A percentile compares a stretch with the other conserved stretches of the same genome.
phyloP scores from a whole-genome alignment of 2,888 invertebrate genomes.

The Drosophila emarginata region DNA sequence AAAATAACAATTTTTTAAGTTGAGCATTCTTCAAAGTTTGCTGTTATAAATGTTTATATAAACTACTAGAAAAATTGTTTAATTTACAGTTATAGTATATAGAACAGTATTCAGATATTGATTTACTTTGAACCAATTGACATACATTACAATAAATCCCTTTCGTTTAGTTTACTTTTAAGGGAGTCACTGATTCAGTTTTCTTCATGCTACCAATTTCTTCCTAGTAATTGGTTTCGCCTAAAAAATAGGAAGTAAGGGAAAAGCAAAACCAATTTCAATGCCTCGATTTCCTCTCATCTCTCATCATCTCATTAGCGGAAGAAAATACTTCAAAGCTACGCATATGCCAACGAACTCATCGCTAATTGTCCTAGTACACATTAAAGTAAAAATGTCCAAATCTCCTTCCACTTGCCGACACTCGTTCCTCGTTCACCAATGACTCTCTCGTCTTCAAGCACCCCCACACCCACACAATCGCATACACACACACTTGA shows the following conservation, averaged over 20 bases:
- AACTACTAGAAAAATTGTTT: too few species aligned
- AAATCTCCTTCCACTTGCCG: slow-evolving; percentile 6
- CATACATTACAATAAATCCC: not conserved
- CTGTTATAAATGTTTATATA: too few species aligned
- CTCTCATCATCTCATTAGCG: slow-evolving; percentile 68
- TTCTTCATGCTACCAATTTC: not conserved
- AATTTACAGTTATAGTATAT: too few species aligned
- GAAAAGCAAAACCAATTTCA: slow-evolving; percentile 17
- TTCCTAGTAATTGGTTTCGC: not conserved
- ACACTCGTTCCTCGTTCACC: not conserved
- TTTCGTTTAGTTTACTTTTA: not conserved
- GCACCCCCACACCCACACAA: not conserved
- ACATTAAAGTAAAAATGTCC: slow-evolving; percentile 45
- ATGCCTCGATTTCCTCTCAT: slow-evolving; percentile 51
- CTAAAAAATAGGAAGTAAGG: slow-evolving; percentile 28
- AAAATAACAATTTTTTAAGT: too few species aligned
- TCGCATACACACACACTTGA: slow-evolving; percentile 48
- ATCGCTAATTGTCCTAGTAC: slow-evolving; percentile 59
- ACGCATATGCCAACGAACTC: slow-evolving; percentile 73
- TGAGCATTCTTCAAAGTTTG: too few species aligned
- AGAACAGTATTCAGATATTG: too few species aligned
- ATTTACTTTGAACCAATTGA: not conserved
- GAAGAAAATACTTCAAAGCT: slow-evolving; percentile 56
- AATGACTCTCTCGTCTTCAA: not conserved
- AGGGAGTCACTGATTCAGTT: not conserved